Conservation (phyloP, 2,113 vertebrate species). For the Excalfactoria chinensis region DNA sequence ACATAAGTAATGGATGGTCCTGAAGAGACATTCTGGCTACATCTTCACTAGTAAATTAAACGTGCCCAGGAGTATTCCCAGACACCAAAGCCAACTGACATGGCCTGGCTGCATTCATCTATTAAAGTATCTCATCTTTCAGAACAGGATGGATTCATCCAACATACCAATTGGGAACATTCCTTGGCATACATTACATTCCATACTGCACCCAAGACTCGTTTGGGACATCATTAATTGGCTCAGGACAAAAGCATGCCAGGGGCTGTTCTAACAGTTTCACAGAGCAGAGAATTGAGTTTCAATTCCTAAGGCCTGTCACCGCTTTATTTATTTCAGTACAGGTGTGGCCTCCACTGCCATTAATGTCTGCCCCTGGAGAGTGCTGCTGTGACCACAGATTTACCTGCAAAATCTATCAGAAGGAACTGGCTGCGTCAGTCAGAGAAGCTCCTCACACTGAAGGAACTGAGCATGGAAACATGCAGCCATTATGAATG, state of each 20-base stretch:
- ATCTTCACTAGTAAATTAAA: constrained; percentile 42
- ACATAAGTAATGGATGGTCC: background rate
- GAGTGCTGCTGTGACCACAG: background rate
- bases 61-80: constrained; percentile 7
- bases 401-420: background rate
- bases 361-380: rapidly evolving
- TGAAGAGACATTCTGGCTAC: constrained; percentile 37
- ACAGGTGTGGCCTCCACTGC: background rate
- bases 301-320: background rate
- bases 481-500: background rate
- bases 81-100: background rate
- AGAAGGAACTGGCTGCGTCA: background rate
- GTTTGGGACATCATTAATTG: background rate
- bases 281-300: background rate
- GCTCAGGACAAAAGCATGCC: background rate
- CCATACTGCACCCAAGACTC: background rate
- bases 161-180: background rate
- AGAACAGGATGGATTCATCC: background rate
- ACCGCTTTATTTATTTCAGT: background rate
- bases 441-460: background rate
- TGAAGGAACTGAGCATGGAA: background rate
- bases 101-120: background rate
- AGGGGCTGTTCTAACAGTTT: background rate
- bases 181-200: background rate
- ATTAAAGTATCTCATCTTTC: background rate